A percentile compares a stretch with the other conserved stretches of the same genome.
These are phyloP conservation scores for Brachypodius melanocephalos DNA, from an alignment of 2,113 vertebrate genomes.

Conservation along the genomic window DNA sequence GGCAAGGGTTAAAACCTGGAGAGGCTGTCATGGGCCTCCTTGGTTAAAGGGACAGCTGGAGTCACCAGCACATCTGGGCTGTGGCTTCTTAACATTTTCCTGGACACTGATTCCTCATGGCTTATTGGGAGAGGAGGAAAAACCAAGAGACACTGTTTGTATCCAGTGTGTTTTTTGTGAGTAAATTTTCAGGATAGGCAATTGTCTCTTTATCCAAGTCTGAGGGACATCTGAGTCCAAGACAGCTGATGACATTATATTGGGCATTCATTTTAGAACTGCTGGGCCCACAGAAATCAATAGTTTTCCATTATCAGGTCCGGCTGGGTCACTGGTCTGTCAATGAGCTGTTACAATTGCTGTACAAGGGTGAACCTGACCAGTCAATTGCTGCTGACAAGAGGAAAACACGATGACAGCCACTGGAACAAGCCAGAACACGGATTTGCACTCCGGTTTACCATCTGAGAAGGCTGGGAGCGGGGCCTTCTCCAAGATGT, in stretches of 20 bases:
- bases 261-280: conserved; percentile 81
- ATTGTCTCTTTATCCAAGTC: conserved; percentile 46
- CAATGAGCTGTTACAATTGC: conserved; percentile 94
- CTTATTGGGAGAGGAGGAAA: not conserved
- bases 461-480: conserved; percentile 73
- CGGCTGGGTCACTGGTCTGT: conserved; percentile 95
- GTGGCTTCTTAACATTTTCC: not conserved
- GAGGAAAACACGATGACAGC: conserved; percentile 91
- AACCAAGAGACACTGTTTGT: conserved; percentile 1
- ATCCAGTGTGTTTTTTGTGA: not conserved
- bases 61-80: not conserved
- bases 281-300: conserved; percentile 89
- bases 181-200: conserved; percentile 35
- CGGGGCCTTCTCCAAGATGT: conserved; percentile 75
- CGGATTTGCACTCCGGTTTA: conserved; percentile 89
- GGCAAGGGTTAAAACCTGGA: not conserved
- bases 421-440: conserved; percentile 91
- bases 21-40: not conserved
- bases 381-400: conserved; percentile 95
- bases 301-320: conserved; percentile 98
- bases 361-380: conserved; percentile 85
- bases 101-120: not conserved
- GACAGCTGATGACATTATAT: conserved; percentile 85
- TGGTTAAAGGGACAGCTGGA: not conserved
- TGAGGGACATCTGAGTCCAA: conserved; percentile 66